Evolutionary conservation across 1,140 invertebrate genomes (phyloP).

Genomic region (Pectinophora gossypiella): DNA sequence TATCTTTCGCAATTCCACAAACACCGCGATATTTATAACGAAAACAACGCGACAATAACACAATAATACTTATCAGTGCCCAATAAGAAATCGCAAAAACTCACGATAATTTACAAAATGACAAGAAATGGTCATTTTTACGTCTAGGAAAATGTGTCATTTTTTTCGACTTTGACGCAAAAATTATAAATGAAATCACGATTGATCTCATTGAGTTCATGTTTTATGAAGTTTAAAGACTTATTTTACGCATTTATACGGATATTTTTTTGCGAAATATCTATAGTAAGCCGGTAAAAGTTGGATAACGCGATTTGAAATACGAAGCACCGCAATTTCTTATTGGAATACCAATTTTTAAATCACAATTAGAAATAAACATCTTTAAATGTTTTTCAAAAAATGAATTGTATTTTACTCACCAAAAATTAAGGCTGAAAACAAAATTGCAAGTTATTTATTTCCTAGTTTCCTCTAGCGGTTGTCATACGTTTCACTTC

Average conservation of each 20-base stretch:
- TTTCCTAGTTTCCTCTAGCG: conserved; percentile 53
- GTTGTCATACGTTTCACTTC: conserved; percentile 68
- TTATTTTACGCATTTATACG: not conserved
- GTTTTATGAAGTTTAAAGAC: not conserved
- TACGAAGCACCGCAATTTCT: not conserved
- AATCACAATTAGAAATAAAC: too few relatives aligned
- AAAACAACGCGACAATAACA: too few relatives aligned
- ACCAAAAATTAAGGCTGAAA: conserved; percentile 44
- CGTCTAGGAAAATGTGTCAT: not conserved
- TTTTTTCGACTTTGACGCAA: not conserved
- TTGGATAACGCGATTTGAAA: not conserved
- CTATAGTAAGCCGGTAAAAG: not conserved
- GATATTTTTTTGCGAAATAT: not conserved
- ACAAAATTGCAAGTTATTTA: conserved; percentile 58
- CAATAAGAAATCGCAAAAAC: not conserved
- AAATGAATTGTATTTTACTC: conserved; percentile 27
- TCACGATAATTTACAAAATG: not conserved
- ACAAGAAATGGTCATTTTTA: not conserved
- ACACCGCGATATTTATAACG: too few relatives aligned
- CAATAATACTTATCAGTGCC: not conserved
- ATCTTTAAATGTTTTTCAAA: not conserved
- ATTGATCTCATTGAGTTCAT: not conserved
- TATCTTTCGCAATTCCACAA: too few relatives aligned
- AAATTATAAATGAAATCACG: not conserved
- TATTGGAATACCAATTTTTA: not conserved